These are phyloP conservation scores for Eulacestoma nigropectus DNA, from an alignment of 2,113 vertebrate species.

Conservation along the genomic window DNA sequence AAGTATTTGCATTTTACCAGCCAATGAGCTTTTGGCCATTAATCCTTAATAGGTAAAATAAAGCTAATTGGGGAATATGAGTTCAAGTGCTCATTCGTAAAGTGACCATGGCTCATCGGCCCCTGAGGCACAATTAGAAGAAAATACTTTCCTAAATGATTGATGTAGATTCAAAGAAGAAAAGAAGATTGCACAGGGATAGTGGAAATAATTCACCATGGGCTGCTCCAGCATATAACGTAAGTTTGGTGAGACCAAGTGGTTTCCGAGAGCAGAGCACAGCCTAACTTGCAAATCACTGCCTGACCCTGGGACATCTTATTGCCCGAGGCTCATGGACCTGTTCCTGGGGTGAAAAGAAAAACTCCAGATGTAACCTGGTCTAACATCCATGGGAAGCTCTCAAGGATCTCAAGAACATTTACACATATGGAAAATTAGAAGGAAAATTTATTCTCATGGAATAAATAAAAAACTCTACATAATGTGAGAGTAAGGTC, in stretches of 20 bases:
- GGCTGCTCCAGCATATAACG: neutral
- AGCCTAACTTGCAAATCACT: neutral
- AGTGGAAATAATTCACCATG: neutral
- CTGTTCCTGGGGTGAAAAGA: neutral
- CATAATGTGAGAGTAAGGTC: neutral
- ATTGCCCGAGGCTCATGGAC: fast-evolving
- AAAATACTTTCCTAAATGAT: constrained; percentile 13
- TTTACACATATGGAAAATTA: neutral
- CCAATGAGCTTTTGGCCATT: constrained; percentile 31
- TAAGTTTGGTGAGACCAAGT: neutral
- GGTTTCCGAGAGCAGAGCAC: neutral
- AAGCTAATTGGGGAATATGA: constrained; percentile 53
- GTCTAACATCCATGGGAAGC: neutral
- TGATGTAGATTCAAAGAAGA: neutral
- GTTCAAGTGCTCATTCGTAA: constrained; percentile 3
- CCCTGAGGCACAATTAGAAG: neutral
- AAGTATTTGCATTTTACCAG: neutral
- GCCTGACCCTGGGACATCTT: neutral
- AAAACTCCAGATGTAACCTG: neutral
- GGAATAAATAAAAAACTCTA: neutral
- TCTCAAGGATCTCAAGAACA: neutral
- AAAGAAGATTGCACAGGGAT: neutral
- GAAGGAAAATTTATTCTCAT: neutral
- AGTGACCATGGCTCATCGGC: constrained; percentile 29
- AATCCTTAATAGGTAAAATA: constrained; percentile 54